Evolutionary conservation across 1,140 invertebrate genomes (phyloP).

Genomic region (Drosophila persimilis): DNA sequence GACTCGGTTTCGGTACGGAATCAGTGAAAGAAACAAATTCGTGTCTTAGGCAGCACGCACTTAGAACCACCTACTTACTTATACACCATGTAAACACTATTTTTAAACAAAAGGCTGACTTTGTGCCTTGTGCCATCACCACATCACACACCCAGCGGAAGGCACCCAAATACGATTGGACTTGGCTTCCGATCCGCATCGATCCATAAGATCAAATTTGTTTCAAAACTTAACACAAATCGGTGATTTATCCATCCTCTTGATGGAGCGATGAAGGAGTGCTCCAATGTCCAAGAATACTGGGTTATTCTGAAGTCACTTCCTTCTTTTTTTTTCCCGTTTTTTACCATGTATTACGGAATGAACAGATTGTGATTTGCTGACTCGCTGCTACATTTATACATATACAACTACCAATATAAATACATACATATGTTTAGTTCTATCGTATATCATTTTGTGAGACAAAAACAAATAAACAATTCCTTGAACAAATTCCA

Average conservation of each 20-base stretch:
- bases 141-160: slow-evolving; percentile 18
- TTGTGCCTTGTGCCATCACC: slow-evolving; percentile 51
- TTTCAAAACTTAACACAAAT: slow-evolving; percentile 22
- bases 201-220: not conserved
- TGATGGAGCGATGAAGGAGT: slow-evolving; percentile 6
- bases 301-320: slow-evolving; percentile 8
- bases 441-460: slow-evolving; percentile 61
- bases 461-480: slow-evolving; percentile 65
- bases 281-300: slow-evolving; percentile 10
- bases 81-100: slow-evolving; percentile 17
- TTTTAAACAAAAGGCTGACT: slow-evolving; percentile 24
- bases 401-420: slow-evolving; percentile 40
- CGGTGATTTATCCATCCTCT: not conserved
- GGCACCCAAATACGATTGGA: not conserved
- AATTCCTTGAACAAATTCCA: slow-evolving; percentile 55
- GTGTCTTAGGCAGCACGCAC: slow-evolving; percentile 38
- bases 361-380: slow-evolving; percentile 67
- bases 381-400: slow-evolving; percentile 64
- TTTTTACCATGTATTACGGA: slow-evolving; percentile 44
- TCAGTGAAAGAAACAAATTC: slow-evolving; percentile 13
- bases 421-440: slow-evolving; percentile 73
- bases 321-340: not conserved
- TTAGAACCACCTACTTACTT: slow-evolving; percentile 45
- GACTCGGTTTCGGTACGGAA: slow-evolving; percentile 31
- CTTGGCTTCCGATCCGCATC: slow-evolving; percentile 1